Percentiles rank a stretch among this genome's conserved stretches.
Evolutionary conservation across 1,140 invertebrate species (phyloP).

Genomic region (Planococcus citri): DNA sequence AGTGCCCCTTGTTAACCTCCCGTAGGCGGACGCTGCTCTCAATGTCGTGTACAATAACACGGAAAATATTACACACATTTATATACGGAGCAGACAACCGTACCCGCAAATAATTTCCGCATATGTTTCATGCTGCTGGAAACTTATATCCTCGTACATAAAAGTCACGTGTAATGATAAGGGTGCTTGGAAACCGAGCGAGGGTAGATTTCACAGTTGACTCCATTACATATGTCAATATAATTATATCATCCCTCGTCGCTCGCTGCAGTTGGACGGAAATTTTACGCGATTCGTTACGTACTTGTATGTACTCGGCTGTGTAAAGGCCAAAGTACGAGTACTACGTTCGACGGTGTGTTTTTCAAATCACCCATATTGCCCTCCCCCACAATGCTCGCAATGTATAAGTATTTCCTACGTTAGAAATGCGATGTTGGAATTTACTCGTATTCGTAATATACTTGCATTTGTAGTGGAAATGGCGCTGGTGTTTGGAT

Average conservation of each 20-base stretch:
- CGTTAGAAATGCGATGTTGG: too few relatives aligned
- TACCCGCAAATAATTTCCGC: constrained; percentile 19
- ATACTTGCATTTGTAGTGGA: too few relatives aligned
- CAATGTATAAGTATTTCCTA: too few relatives aligned
- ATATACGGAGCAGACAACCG: too few relatives aligned
- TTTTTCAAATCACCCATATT: too few relatives aligned
- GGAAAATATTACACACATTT: background rate
- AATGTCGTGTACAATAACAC: background rate
- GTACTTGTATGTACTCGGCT: too few relatives aligned
- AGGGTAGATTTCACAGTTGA: constrained; percentile 12
- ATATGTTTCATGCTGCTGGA: constrained; percentile 15
- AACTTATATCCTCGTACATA: constrained; percentile 13
- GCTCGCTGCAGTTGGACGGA: too few relatives aligned
- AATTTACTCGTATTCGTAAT: too few relatives aligned
- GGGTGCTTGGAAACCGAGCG: constrained; percentile 10
- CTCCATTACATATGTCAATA: constrained; percentile 19
- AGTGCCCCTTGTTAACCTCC: background rate
- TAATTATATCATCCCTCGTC: constrained; percentile 18
- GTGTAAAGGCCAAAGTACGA: too few relatives aligned
- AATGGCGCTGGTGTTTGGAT: too few relatives aligned
- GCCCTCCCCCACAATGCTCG: too few relatives aligned
- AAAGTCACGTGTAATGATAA: constrained; percentile 18
- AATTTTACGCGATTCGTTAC: constrained; percentile 10
- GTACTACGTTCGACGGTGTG: too few relatives aligned
- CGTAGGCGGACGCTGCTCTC: background rate